phyloP scores from a whole-genome alignment of 2,113 vertebrate genomes.

The Osmerus eperlanus region DNA sequence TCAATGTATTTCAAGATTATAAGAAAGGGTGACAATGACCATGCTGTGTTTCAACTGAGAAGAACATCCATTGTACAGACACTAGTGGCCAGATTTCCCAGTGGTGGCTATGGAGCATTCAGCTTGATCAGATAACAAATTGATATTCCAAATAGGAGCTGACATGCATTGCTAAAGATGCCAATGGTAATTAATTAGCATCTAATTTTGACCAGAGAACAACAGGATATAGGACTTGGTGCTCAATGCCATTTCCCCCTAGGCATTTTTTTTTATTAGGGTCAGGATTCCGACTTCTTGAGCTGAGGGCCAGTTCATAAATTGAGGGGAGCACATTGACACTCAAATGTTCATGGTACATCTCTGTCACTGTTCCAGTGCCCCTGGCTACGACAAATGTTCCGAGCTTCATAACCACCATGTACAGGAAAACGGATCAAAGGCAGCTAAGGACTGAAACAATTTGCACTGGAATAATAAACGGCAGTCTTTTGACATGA shows the following conservation, averaged over 20 bases:
- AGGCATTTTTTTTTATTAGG: conserved; percentile 83
- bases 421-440: conserved; percentile 57
- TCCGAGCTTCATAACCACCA: conserved; percentile 63
- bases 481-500: conserved; percentile 32
- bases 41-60: too few relatives aligned
- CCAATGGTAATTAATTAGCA: conserved; percentile 99
- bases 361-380: conserved; percentile 74
- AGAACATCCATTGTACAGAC: not conserved
- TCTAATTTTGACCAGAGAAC: conserved; percentile 91
- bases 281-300: conserved; percentile 80
- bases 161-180: conserved; percentile 94
- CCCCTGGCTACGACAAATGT: conserved; percentile 73
- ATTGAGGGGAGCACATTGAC: conserved; percentile 80
- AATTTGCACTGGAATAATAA: conserved; percentile 35
- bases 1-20: too few relatives aligned
- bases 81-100: conserved; percentile 1
- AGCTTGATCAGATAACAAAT: conserved; percentile 80
- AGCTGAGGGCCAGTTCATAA: conserved; percentile 85
- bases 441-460: conserved; percentile 30
- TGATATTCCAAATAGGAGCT: conserved; percentile 90
- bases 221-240: conserved; percentile 84
- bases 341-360: conserved; percentile 79
- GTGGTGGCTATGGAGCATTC: conserved; percentile 34
- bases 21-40: too few relatives aligned
- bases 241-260: conserved; percentile 83